phyloP scores from a whole-genome alignment of 1,140 invertebrate genomes.

The Penaeus chinensis region DNA sequence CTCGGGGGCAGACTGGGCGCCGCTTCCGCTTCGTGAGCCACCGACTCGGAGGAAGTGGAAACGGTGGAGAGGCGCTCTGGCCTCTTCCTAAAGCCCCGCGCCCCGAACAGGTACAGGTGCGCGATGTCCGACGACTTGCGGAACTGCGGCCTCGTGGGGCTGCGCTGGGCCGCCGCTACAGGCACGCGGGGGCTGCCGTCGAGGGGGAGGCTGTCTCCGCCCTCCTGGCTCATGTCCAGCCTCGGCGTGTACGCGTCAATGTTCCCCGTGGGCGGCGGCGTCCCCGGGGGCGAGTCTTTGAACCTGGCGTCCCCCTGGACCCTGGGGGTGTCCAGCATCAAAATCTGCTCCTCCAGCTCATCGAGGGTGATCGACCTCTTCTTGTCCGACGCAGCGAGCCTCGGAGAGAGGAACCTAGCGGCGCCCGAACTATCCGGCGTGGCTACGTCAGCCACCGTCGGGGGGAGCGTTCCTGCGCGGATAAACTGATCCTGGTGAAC shows the following conservation, averaged over 20 bases:
- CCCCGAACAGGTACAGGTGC: conserved; percentile 34
- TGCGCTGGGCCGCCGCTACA: conserved; percentile 16
- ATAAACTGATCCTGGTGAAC: conserved; percentile 16
- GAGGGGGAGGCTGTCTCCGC: not conserved
- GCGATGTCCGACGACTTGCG: conserved; percentile 56
- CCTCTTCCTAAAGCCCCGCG: not conserved
- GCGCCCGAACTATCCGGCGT: not conserved
- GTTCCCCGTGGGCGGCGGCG: not conserved
- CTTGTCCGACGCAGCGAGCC: no score
- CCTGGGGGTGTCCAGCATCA: no score
- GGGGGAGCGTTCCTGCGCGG: not conserved
- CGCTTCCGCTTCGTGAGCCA: not conserved
- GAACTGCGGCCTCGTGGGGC: conserved; percentile 35
- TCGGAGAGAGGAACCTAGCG: not conserved
- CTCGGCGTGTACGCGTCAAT: not conserved
- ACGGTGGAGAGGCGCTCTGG: conserved; percentile 29
- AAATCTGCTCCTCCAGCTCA: no score
- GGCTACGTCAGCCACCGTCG: not conserved
- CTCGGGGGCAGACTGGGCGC: not conserved
- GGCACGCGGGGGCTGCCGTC: not conserved
- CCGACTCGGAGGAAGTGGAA: conserved; percentile 42
- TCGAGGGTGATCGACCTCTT: no score
- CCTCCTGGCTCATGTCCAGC: not conserved
- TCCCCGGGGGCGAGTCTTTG: not conserved
- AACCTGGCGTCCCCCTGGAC: no score